These are phyloP conservation scores for Rhynchotus rufescens DNA, from an alignment of 2,797 vertebrate genomes.

Conservation along the genomic window DNA sequence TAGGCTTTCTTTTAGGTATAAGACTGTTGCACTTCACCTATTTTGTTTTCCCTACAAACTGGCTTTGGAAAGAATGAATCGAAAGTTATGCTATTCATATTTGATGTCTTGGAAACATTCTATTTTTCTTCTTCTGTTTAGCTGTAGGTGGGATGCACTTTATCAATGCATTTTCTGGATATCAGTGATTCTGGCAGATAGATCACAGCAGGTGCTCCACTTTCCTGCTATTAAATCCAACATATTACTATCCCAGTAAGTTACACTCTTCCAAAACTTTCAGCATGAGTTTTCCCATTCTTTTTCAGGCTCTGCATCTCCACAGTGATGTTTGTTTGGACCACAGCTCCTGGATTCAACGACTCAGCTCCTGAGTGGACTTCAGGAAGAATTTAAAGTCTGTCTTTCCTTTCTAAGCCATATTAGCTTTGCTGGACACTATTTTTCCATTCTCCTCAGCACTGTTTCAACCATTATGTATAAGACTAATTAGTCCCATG, in stretches of 20 bases:
- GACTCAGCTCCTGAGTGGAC: background rate
- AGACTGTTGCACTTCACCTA: background rate
- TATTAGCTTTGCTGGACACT: background rate
- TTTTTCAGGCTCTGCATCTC: background rate
- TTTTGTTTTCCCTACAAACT: background rate
- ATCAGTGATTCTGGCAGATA: background rate
- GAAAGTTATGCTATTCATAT: background rate
- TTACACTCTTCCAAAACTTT: background rate
- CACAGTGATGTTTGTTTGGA: background rate
- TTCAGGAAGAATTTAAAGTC: background rate
- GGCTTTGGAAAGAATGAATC: background rate
- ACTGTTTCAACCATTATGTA: background rate
- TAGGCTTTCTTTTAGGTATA: background rate
- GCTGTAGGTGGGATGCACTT: background rate
- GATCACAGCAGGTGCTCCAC: accelerated
- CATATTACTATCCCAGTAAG: background rate
- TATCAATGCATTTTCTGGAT: background rate
- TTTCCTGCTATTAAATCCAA: background rate
- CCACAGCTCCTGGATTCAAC: background rate
- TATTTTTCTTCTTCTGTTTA: background rate
- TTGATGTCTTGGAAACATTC: background rate
- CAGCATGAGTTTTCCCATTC: background rate
- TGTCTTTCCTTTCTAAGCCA: background rate
- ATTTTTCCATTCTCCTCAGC: background rate
- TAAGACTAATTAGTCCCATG: background rate